phyloP scores from a whole-genome alignment of 2,113 vertebrate genomes.

The Rhinopomastus cyanomelas region DNA sequence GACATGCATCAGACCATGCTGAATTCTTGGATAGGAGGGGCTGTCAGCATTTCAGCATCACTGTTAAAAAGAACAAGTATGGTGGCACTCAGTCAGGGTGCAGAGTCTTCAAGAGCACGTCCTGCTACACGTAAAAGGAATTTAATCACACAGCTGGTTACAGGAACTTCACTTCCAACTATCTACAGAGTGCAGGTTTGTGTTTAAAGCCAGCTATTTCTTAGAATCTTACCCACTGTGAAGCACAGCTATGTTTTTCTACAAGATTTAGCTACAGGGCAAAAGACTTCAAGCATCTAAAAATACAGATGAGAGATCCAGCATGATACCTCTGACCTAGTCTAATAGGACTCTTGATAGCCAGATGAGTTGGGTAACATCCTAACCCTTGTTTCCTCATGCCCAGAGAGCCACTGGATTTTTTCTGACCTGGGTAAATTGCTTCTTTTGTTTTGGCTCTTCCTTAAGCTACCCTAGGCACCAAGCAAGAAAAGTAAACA shows the following conservation, averaged over 20 bases:
- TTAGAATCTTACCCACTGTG: constrained; percentile 39
- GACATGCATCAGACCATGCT: background rate
- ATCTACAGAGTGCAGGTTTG: background rate
- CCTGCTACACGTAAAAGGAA: constrained; percentile 21
- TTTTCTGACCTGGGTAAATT: constrained; percentile 44
- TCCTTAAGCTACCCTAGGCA: constrained; percentile 58
- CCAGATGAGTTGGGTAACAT: constrained; percentile 30
- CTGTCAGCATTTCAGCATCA: background rate
- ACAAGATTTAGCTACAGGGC: constrained; percentile 53
- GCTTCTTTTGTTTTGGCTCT: constrained; percentile 45
- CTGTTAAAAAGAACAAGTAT: background rate
- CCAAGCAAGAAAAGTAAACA: constrained; percentile 49
- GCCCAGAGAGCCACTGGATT: background rate
- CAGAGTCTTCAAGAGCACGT: background rate
- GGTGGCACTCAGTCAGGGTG: background rate
- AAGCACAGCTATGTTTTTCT: constrained; percentile 48
- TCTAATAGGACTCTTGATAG: constrained; percentile 50
- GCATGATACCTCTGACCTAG: constrained; percentile 49
- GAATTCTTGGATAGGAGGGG: background rate
- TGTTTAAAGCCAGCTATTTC: constrained; percentile 58
- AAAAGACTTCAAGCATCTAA: constrained; percentile 62
- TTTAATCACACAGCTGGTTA: background rate
- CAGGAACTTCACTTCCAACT: constrained; percentile 12
- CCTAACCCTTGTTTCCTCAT: constrained; percentile 19
- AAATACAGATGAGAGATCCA: constrained; percentile 50